These are phyloP conservation scores for Apis laboriosa DNA, from an alignment of 1,140 invertebrate genomes.

Conservation along the genomic window DNA sequence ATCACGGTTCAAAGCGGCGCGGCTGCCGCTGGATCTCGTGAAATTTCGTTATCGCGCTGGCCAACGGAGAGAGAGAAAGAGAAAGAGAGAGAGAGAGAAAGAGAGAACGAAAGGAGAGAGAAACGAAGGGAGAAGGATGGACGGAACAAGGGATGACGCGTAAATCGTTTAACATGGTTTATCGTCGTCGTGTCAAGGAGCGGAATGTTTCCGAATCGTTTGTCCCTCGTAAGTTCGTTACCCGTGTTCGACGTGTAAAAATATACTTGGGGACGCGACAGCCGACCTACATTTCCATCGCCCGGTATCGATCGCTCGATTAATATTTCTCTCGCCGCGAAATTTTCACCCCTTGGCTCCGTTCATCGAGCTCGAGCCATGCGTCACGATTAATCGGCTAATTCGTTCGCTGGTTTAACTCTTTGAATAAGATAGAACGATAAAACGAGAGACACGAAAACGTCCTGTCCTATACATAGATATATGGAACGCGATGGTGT, in stretches of 20 bases:
- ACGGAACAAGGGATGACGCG: conserved; percentile 34
- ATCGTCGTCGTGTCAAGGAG: conserved; percentile 14
- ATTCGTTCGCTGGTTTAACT: neutral
- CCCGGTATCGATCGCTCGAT: conserved; percentile 11
- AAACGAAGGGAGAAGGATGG: neutral
- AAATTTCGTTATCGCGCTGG: conserved; percentile 59
- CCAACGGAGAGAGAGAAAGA: conserved; percentile 19
- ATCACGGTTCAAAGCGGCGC: conserved; percentile 61
- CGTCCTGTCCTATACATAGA: no score
- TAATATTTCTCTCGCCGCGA: conserved; percentile 14
- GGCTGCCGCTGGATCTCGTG: conserved; percentile 36
- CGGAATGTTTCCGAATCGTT: conserved; percentile 16
- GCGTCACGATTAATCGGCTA: neutral
- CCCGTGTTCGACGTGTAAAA: conserved; percentile 17
- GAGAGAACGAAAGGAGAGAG: neutral
- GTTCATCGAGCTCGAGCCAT: neutral
- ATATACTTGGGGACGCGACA: neutral
- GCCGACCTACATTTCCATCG: conserved; percentile 16
- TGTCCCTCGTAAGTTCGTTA: conserved; percentile 17
- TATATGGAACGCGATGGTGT: neutral
- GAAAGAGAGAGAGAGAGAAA: no score
- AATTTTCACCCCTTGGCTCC: neutral
- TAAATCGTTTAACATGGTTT: conserved; percentile 51
- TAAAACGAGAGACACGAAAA: neutral
- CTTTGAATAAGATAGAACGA: neutral